Base-by-base conservation (phyloP, 2,113 vertebrate species). In the Catharus minimus region DNA sequence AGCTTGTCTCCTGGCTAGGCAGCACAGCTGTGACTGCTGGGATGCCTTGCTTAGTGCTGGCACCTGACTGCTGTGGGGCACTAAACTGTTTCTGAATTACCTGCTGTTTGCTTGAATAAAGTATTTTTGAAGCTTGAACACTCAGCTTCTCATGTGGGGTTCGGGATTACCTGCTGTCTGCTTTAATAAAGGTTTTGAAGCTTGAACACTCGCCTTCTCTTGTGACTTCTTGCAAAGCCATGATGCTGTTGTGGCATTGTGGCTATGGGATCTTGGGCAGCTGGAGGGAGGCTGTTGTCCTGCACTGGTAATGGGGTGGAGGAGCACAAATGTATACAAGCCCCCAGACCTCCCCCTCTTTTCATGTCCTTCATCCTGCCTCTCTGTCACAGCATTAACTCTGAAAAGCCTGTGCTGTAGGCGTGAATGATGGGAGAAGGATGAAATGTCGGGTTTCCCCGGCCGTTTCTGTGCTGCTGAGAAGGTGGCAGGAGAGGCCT, bases 131-230 rank as follows among this genome's bases (percentile, higher is more conserved):
- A 82, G 77, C 20, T 61, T 67, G 53, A 88, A 81, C 55, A 82
- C 39, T 61, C 53, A 39, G 55, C 28, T 77, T 86, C 39, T 53
- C 23, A 53, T n/a, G n/a, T 61, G 82, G 55, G 71, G 91, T 94
- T 82, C 65, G 91, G 56, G 33, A 21, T 89, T 90, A 85, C 22
- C 74, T 95, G 92, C 86, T 95, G 56, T 72, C 90, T 95, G 92
- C 89, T 90, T 92, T 47, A 98, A 98, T 97, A 97, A 98, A 96
- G 65, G 53, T 86, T 73, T 79, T 85, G 41, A 73, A 73, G 47
- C 74, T 73, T 73, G 53, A 79, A 73, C 27, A n/a, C 22, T 55
- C 18, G 36, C 2, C 15, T 74, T 16, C 5, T 88, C 9, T 38
- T 0, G 4, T 92, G 57, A 12, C 8, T 95, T 93, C 62, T 89